phyloP scores from a whole-genome alignment of 2,113 vertebrate species.

The Hippocampus guttulatus region DNA sequence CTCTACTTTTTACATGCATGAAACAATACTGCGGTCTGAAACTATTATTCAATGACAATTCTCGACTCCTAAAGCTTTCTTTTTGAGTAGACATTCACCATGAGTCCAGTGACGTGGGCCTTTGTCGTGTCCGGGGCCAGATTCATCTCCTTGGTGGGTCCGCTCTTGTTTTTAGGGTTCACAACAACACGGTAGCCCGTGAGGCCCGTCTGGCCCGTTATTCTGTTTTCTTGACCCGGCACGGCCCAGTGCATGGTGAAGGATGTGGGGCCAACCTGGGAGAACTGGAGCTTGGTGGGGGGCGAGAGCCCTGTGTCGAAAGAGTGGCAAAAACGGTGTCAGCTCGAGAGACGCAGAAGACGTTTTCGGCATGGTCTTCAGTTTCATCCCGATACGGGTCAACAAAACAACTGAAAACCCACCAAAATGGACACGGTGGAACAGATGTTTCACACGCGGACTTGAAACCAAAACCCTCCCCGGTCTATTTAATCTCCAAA shows the following conservation, averaged over 20 bases:
- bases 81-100: slow-evolving; percentile 72
- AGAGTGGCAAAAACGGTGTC: background rate
- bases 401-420: background rate
- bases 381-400: background rate
- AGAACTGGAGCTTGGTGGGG: slow-evolving; percentile 85
- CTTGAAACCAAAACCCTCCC: background rate
- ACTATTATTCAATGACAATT: too few species aligned
- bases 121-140: slow-evolving; percentile 84
- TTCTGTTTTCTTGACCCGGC: slow-evolving; percentile 66
- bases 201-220: slow-evolving; percentile 62
- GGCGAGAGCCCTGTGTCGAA: slow-evolving; percentile 80
- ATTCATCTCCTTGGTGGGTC: slow-evolving; percentile 89
- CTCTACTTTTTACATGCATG: too few species aligned
- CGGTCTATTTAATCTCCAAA: background rate
- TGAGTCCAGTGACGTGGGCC: slow-evolving; percentile 83
- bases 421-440: background rate
- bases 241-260: slow-evolving; percentile 80
- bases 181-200: slow-evolving; percentile 90
- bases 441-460: background rate
- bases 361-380: background rate
- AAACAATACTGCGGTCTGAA: too few species aligned
- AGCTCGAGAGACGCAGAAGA: background rate
- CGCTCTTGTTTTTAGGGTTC: slow-evolving; percentile 88
- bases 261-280: slow-evolving; percentile 82
- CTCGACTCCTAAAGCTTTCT: too few species aligned